Conservation (phyloP, 2,888 invertebrate genomes). For the Pyrochroa serraticornis region DNA sequence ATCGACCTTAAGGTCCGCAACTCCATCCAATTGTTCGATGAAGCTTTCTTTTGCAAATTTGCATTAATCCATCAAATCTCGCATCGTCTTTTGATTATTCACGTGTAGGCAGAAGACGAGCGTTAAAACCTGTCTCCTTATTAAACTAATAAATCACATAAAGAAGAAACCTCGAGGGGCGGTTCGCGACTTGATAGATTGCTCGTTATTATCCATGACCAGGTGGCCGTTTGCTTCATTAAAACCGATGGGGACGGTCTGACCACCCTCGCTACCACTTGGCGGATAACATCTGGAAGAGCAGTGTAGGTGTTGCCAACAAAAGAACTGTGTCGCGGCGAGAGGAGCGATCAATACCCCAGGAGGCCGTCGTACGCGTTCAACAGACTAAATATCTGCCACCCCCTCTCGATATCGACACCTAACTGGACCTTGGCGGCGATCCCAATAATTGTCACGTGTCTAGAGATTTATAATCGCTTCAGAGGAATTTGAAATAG, state of each 20-base stretch:
- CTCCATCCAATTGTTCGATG: too few relatives aligned
- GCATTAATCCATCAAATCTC: too few relatives aligned
- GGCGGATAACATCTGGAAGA: constrained; percentile 36
- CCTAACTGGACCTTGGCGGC: background rate
- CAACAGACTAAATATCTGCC: constrained; percentile 30
- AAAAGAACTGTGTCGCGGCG: constrained; percentile 43
- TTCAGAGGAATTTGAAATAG: too few relatives aligned
- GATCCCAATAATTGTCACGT: too few relatives aligned
- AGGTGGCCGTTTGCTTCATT: constrained; percentile 15
- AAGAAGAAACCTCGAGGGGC: too few relatives aligned
- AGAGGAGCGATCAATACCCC: constrained; percentile 40
- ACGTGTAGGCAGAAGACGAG: too few relatives aligned
- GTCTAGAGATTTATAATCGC: too few relatives aligned
- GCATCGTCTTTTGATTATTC: too few relatives aligned
- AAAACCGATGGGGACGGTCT: constrained; percentile 5
- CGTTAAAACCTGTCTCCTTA: too few relatives aligned
- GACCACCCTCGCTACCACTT: constrained; percentile 19
- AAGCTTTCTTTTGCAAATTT: too few relatives aligned
- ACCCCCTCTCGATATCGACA: constrained; percentile 2
- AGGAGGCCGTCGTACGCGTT: constrained; percentile 35
- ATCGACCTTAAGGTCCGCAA: too few relatives aligned
- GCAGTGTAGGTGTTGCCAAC: constrained; percentile 36
- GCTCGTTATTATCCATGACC: constrained; percentile 7
- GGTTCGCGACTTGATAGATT: constrained; percentile 27
- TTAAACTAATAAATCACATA: too few relatives aligned